Evolutionary conservation across 2,113 vertebrate species (phyloP), one percentile per base, ranked within the genome.

Genomic region (Anarrhichthys ocellatus): DNA sequence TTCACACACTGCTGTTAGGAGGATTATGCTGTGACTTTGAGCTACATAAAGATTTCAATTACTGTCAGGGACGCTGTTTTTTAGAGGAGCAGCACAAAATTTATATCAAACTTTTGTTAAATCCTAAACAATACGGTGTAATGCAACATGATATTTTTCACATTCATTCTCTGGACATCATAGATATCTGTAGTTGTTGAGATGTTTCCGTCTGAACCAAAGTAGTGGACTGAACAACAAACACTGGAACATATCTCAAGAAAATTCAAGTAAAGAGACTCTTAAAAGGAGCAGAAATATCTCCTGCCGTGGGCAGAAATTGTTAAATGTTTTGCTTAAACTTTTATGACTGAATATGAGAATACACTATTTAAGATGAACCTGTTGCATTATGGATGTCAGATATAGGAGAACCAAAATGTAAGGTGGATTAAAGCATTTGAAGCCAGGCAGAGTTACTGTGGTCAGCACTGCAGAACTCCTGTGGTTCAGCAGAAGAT

Each of bases 401-500:
- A 75, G 22, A 38, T 63, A 36, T 29, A 52, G 50, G 17, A 59
- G n/a, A 29, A 50, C 6, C 65, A 20, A 59, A 71, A 42, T 80
- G 42, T 6, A 69, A 84, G 63, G 59, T 18, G 70, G n/a, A 75
- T 74, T 54, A 65, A 42, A 61, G 74, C 14, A 50, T 78, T 38
- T 38, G 22, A 79, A 77, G 22, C 22, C 1, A 18, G 29, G 73
- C 29, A 67, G 52, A 70, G 72, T 64, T 65, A 75, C 71, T 68
- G 29, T 72, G 58, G 77, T 86, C 87, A 88, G 70, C 85, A 78
- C 22, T 11, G 40, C 64, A 52, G 48, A 59, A 20, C 59, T 76
- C 64, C 69, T 65, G 52, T 77, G 81, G 76, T 54, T 84, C 64
- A 73, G 83, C 85, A 69, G 59, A 80, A 65, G 69, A 79, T 1